Conservation (phyloP, 2,888 invertebrate genomes). For the Labia minor region DNA sequence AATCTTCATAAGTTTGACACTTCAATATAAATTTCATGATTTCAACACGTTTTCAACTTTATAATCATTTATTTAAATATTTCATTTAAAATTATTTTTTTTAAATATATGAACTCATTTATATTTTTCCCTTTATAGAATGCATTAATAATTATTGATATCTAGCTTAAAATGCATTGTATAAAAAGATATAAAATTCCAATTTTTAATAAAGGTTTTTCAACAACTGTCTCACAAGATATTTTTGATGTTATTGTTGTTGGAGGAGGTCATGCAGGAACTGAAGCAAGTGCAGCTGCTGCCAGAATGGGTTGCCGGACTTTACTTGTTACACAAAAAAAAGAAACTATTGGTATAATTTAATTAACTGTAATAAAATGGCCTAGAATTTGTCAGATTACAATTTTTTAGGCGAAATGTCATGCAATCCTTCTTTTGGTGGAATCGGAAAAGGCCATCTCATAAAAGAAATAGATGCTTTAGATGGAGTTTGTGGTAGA, state of each 20-base stretch:
- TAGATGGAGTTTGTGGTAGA: conserved; percentile 72
- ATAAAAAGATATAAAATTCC: too few relatives aligned
- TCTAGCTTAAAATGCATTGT: too few relatives aligned
- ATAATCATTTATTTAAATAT: too few relatives aligned
- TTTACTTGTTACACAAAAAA: conserved; percentile 71
- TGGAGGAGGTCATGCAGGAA: conserved; percentile 86
- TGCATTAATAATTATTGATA: background rate
- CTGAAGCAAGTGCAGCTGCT: conserved; percentile 74
- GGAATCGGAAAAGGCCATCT: conserved; percentile 86
- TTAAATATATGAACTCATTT: too few relatives aligned
- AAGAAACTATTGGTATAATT: conserved; percentile 59
- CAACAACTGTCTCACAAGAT: conserved; percentile 14
- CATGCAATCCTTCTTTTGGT: conserved; percentile 87
- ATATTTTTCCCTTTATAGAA: background rate
- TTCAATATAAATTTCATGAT: too few relatives aligned
- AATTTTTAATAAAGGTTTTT: too few relatives aligned
- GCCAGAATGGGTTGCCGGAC: conserved; percentile 72
- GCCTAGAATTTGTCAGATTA: too few relatives aligned
- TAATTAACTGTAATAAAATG: background rate
- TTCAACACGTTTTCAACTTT: too few relatives aligned
- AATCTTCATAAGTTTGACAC: too few relatives aligned
- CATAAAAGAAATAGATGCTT: conserved; percentile 75
- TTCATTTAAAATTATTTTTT: too few relatives aligned
- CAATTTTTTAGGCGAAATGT: conserved; percentile 64
- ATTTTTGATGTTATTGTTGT: conserved; percentile 67